A percentile compares a stretch with the other conserved stretches of the same genome.
Conservation (phyloP, 2,113 vertebrate genomes). For the Nycticryphes semicollaris region DNA sequence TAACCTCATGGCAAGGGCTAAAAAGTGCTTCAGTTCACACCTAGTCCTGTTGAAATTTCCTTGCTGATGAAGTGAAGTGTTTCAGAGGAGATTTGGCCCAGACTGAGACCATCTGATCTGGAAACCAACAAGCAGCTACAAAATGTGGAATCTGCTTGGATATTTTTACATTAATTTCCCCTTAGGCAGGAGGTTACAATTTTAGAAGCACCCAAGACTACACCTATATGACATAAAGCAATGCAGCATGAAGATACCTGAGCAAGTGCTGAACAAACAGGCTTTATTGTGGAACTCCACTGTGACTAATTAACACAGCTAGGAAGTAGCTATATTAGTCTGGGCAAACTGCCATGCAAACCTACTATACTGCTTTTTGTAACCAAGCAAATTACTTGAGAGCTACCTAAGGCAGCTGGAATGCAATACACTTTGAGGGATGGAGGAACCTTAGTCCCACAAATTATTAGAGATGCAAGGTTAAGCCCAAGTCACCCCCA, state of each 20-base stretch:
- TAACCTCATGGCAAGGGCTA: neutral
- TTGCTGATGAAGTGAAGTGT: neutral
- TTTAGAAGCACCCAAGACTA: neutral
- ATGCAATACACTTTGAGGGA: neutral
- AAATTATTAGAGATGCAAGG: neutral
- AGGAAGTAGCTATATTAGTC: slow-evolving; percentile 50
- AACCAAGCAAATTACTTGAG: slow-evolving; percentile 19
- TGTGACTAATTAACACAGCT: slow-evolving; percentile 61
- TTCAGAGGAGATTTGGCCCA: neutral
- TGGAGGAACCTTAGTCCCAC: neutral
- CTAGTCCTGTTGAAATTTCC: neutral
- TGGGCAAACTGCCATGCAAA: slow-evolving; percentile 34
- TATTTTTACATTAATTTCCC: neutral
- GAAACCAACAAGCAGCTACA: neutral
- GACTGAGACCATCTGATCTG: neutral
- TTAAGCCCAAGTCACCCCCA: neutral
- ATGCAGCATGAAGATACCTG: neutral
- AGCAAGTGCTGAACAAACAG: slow-evolving; percentile 58
- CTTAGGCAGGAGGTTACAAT: neutral
- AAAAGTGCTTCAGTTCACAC: neutral
- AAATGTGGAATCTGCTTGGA: neutral
- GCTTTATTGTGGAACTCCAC: slow-evolving; percentile 1
- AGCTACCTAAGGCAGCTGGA: slow-evolving; percentile 11
- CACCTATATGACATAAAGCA: neutral
- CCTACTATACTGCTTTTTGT: neutral